phyloP scores from a whole-genome alignment of 2,888 invertebrate species.

The Ceramica pisi region DNA sequence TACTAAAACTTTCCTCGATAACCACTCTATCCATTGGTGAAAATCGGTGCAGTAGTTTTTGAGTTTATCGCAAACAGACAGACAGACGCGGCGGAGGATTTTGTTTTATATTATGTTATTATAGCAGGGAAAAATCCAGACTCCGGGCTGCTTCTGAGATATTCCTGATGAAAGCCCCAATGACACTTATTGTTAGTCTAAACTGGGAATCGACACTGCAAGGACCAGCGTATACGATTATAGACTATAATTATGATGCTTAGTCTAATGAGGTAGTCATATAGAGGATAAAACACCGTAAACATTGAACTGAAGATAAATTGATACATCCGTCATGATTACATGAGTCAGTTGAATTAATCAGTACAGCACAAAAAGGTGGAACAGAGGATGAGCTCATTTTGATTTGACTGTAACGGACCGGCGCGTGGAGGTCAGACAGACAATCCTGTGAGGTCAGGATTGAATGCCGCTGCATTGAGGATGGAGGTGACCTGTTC shows the following conservation, averaged over 20 bases:
- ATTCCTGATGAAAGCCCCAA: not conserved
- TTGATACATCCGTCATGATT: constrained; percentile 62
- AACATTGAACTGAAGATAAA: constrained; percentile 46
- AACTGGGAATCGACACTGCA: not conserved
- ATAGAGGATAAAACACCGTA: constrained; percentile 19
- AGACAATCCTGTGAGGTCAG: constrained; percentile 19
- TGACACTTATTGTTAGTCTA: not conserved
- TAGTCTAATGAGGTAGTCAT: not conserved
- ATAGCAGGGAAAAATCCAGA: not conserved
- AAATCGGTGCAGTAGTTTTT: no score
- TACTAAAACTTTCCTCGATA: no score
- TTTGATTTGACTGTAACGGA: constrained; percentile 44
- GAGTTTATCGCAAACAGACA: no score
- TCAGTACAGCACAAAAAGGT: constrained; percentile 50
- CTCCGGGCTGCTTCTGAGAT: not conserved
- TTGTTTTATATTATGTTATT: no score
- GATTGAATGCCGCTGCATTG: constrained; percentile 7
- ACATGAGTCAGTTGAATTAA: constrained; percentile 58
- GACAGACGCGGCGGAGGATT: no score
- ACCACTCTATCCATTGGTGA: no score
- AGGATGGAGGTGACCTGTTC: not conserved
- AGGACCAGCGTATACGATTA: not conserved
- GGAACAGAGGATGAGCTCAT: constrained; percentile 43
- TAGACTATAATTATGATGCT: no score
- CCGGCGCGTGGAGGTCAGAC: constrained; percentile 37